Evolutionary conservation across 2,797 vertebrate species (phyloP).

Genomic region (Pangasius macronema): DNA sequence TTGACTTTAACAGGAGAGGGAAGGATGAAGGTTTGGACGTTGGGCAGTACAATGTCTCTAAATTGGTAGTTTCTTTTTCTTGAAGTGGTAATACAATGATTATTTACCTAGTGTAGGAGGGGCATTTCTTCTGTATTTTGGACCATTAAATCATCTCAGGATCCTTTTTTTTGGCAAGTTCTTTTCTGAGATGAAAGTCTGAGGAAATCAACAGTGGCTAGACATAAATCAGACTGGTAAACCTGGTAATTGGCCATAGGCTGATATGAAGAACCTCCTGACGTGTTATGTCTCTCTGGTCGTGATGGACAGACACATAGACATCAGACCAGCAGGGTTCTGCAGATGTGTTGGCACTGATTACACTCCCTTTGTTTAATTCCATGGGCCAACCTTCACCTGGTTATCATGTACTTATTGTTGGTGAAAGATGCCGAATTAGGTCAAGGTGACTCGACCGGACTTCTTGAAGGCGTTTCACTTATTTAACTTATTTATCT

Average conservation of each 20-base stretch:
- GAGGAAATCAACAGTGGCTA: slow-evolving; percentile 36
- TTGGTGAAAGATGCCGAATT: slow-evolving; percentile 36
- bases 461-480: neutral
- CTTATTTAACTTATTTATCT: neutral
- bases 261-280: slow-evolving; percentile 51
- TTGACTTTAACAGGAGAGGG: slow-evolving; percentile 46
- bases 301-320: slow-evolving; percentile 44
- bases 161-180: slow-evolving; percentile 43
- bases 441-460: neutral
- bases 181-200: neutral
- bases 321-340: slow-evolving; percentile 26
- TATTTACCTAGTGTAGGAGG: neutral
- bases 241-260: slow-evolving; percentile 54
- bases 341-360: slow-evolving; percentile 48
- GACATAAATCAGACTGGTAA: slow-evolving; percentile 50
- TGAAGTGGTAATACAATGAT: neutral
- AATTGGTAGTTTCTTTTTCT: neutral
- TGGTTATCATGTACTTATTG: slow-evolving; percentile 47
- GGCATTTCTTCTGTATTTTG: neutral
- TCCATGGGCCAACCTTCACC: slow-evolving; percentile 27
- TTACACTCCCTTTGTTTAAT: slow-evolving; percentile 44
- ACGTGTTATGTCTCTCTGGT: slow-evolving; percentile 48
- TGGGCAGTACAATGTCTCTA: slow-evolving; percentile 13
- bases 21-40: slow-evolving; percentile 20
- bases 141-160: slow-evolving; percentile 1